Percentiles rank a stretch among this genome's conserved stretches.
These are phyloP conservation scores for Channa argus DNA, from an alignment of 2,113 vertebrate genomes.

Conservation along the genomic window DNA sequence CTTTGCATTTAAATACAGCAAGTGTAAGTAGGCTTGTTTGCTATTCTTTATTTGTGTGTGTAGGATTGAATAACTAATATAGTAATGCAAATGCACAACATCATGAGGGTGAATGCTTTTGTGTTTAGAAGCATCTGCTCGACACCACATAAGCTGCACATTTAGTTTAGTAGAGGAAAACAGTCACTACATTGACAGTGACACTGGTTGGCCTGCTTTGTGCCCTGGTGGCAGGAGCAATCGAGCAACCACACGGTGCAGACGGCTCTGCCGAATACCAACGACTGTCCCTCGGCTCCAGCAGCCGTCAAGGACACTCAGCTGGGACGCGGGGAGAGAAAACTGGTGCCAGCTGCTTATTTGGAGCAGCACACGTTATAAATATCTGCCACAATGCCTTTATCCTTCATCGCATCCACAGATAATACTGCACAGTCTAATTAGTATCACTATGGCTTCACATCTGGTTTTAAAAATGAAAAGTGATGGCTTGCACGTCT, in stretches of 20 bases:
- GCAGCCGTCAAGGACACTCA: conserved; percentile 25
- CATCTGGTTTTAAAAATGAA: neutral
- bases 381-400: conserved; percentile 6
- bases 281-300: conserved; percentile 22
- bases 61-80: neutral
- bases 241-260: neutral
- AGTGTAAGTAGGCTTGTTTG: neutral
- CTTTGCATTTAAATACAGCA: conserved; percentile 27
- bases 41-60: neutral
- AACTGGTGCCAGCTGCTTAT: conserved; percentile 5
- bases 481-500: neutral
- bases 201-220: conserved; percentile 2
- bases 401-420: conserved; percentile 9
- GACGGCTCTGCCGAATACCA: conserved; percentile 43
- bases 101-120: neutral
- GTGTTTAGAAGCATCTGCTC: neutral
- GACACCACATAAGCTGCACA: neutral
- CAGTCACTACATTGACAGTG: neutral
- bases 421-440: neutral
- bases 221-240: conserved; percentile 8
- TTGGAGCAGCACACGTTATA: conserved; percentile 14
- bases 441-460: neutral
- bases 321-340: neutral
- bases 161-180: neutral
- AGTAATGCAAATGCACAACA: conserved; percentile 1